These are phyloP conservation scores for Eospalax fontanierii DNA, from an alignment of 2,797 vertebrate species.

Conservation along the genomic window DNA sequence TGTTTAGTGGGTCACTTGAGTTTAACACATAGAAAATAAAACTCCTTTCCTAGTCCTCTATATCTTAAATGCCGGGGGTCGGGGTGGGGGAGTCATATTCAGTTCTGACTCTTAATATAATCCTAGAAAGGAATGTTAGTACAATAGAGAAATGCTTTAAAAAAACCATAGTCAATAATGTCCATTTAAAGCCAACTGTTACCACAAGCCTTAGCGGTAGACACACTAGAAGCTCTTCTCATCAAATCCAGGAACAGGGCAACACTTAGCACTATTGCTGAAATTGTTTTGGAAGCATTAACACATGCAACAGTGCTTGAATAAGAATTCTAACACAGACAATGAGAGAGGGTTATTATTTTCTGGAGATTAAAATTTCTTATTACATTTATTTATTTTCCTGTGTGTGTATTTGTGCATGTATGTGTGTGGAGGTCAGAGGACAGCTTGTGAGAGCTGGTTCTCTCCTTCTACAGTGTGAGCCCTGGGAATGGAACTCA, in stretches of 20 bases:
- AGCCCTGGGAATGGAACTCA: no score
- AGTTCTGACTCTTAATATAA: background rate
- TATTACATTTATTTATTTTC: background rate
- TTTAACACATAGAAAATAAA: constrained; percentile 8
- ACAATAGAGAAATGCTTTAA: background rate
- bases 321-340: background rate
- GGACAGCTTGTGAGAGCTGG: background rate
- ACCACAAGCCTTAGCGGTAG: no score
- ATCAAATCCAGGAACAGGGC: background rate
- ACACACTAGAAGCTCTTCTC: background rate
- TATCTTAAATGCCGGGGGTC: background rate
- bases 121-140: background rate
- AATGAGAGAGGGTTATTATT: no score
- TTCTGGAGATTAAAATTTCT: background rate
- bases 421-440: background rate
- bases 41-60: background rate
- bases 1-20: background rate
- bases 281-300: background rate
- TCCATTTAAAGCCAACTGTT: no score
- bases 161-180: background rate
- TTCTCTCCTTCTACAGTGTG: background rate
- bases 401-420: background rate
- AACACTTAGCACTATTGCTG: background rate
- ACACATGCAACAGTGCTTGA: no score
- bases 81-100: background rate